Evolutionary conservation across 2,797 vertebrate species (phyloP).

Genomic region (Tauraco hartlaubi): DNA sequence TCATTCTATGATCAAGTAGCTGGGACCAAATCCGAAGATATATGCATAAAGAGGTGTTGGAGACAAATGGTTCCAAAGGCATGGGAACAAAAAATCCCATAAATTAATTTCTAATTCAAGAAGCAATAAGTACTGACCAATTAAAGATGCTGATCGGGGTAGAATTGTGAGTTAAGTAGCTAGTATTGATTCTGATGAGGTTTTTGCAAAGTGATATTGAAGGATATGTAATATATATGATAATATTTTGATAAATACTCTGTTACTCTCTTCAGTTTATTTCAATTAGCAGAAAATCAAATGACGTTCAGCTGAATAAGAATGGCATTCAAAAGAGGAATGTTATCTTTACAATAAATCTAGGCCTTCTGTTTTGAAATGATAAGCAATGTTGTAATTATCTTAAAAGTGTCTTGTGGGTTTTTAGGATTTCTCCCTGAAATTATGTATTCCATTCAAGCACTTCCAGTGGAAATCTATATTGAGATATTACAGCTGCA

Average conservation of each 20-base stretch:
- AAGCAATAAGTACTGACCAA: neutral
- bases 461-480: constrained; percentile 36
- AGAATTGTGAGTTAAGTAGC: neutral
- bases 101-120: neutral
- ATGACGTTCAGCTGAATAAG: neutral
- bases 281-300: neutral
- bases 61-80: neutral
- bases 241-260: neutral
- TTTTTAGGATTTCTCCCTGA: constrained; percentile 26
- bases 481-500: constrained; percentile 32
- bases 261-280: neutral
- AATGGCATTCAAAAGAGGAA: neutral
- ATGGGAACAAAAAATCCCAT: neutral
- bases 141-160: neutral
- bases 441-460: constrained; percentile 13
- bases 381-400: neutral
- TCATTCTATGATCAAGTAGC: neutral
- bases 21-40: neutral
- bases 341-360: neutral
- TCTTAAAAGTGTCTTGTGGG: neutral
- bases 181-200: neutral
- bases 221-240: neutral
- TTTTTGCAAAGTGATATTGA: neutral
- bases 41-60: neutral
- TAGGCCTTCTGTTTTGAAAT: constrained; percentile 20